Conservation (phyloP, 1,140 invertebrate species). For the Hypsibius dujardini region DNA sequence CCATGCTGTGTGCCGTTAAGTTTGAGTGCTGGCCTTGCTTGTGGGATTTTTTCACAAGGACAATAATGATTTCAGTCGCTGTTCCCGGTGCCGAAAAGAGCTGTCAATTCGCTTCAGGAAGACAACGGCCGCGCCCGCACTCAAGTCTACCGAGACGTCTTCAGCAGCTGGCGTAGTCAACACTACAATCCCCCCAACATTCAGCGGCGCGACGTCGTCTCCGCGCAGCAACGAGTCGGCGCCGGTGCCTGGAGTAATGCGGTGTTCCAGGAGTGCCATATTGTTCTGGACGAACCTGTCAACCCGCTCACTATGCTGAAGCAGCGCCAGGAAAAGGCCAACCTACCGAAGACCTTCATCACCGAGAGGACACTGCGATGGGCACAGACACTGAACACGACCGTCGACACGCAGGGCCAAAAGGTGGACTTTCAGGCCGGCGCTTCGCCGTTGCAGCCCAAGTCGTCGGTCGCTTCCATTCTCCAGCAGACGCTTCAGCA, state of each 20-base stretch:
- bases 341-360: not conserved
- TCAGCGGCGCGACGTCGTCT: not conserved
- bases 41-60: not conserved
- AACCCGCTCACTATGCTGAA: not conserved
- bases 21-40: not conserved
- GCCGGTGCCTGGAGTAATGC: not conserved
- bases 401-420: not conserved
- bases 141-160: not conserved
- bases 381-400: constrained; percentile 3
- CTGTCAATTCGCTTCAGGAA: not conserved
- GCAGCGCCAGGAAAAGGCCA: not conserved
- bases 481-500: constrained; percentile 1
- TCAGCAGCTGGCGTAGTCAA: not conserved
- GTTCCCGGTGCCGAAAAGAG: not conserved
- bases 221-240: not conserved
- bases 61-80: not conserved
- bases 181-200: not conserved
- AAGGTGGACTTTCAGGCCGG: not conserved
- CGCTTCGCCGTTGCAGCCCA: not conserved
- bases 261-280: not conserved
- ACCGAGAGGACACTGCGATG: not conserved
- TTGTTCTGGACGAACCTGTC: not conserved
- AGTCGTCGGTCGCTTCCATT: not conserved
- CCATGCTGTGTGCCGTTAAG: not conserved
- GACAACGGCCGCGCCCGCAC: not conserved